Conservation (phyloP, 2,797 vertebrate genomes). For the Phoeniculus purpureus region DNA sequence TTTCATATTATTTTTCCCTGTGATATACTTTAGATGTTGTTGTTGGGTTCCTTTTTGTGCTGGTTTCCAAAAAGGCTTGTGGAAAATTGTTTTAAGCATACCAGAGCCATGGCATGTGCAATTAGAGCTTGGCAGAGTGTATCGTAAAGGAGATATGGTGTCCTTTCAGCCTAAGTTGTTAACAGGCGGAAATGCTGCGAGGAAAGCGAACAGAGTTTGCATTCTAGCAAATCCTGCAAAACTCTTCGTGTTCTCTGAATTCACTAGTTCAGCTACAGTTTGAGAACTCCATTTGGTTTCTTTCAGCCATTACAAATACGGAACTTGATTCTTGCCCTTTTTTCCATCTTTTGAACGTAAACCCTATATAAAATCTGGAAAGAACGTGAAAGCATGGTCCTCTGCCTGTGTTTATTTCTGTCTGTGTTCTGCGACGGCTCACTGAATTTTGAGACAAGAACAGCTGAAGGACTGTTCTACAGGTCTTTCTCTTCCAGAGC, state of each 20-base stretch:
- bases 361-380: not conserved
- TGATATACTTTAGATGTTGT: not conserved
- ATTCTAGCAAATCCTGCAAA: not conserved
- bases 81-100: slow-evolving; percentile 46
- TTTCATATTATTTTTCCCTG: not conserved
- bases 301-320: not conserved
- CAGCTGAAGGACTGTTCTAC: not conserved
- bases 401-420: slow-evolving; percentile 11
- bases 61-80: slow-evolving; percentile 7
- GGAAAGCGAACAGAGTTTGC: not conserved
- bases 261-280: not conserved
- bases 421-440: not conserved
- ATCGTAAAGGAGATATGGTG: slow-evolving; percentile 19
- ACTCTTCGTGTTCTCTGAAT: not conserved
- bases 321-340: not conserved
- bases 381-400: not conserved
- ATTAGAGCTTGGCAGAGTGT: slow-evolving; percentile 31
- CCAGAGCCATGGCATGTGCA: slow-evolving; percentile 31
- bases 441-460: not conserved
- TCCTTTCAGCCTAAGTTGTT: slow-evolving; percentile 47
- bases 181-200: slow-evolving; percentile 22
- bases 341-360: not conserved
- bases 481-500: not conserved
- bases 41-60: slow-evolving; percentile 16
- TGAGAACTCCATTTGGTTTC: not conserved